Conservation (phyloP, 2,888 invertebrate genomes). For the Tetramorium bicarinatum region DNA sequence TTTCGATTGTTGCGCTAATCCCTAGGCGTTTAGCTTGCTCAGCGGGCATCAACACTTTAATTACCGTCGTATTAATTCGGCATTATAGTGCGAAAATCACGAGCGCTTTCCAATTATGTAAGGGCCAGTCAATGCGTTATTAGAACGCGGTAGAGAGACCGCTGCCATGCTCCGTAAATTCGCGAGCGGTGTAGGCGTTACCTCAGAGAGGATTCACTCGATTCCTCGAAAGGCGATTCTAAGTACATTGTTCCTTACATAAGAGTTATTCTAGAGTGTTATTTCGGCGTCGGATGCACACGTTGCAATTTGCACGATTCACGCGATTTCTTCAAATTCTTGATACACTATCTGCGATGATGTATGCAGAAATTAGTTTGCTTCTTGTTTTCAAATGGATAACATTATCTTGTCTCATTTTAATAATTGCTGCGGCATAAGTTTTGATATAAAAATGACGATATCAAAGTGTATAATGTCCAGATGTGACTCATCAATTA, state of each 20-base stretch:
- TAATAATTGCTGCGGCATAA: background rate
- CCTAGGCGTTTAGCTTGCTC: constrained; percentile 66
- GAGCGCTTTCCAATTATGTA: constrained; percentile 85
- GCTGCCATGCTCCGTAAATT: constrained; percentile 80
- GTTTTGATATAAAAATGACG: background rate
- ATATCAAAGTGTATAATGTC: background rate
- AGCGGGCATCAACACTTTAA: constrained; percentile 81
- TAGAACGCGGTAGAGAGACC: constrained; percentile 74
- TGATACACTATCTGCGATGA: background rate
- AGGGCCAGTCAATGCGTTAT: constrained; percentile 79
- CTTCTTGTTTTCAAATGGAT: background rate
- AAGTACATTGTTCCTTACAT: constrained; percentile 71
- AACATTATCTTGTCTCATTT: background rate
- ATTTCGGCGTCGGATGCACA: constrained; percentile 14
- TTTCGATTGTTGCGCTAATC: constrained; percentile 61
- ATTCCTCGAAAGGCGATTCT: constrained; percentile 71
- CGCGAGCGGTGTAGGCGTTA: constrained; percentile 70
- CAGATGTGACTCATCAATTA: background rate
- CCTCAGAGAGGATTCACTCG: constrained; percentile 50
- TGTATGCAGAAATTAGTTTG: background rate
- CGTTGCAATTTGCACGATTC: background rate
- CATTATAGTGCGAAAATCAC: constrained; percentile 81
- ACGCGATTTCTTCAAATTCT: constrained; percentile 3
- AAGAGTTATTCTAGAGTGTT: constrained; percentile 59
- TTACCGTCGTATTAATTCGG: constrained; percentile 80